These are phyloP conservation scores for Montipora efflorescens DNA, from an alignment of 64 coral and sea anemone genomes.

Conservation along the genomic window DNA sequence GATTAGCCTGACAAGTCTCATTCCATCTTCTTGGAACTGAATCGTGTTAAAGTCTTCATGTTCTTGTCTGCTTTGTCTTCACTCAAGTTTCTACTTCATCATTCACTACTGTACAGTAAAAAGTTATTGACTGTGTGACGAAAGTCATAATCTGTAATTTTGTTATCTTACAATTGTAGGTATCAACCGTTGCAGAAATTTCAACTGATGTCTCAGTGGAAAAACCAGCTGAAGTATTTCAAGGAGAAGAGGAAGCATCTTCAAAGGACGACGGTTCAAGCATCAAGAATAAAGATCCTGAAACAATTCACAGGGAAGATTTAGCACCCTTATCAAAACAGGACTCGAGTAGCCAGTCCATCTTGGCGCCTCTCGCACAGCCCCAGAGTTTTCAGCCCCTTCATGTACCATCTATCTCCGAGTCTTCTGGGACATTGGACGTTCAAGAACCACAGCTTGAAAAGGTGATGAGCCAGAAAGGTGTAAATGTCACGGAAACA, in stretches of 20 bases:
- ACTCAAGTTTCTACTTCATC: no score
- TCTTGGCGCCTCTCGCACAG: conserved; percentile 20
- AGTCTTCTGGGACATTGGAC: not conserved
- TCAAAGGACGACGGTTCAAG: not conserved
- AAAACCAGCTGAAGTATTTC: not conserved
- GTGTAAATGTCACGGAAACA: not conserved
- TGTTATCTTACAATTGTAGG: not conserved
- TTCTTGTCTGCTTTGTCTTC: no score
- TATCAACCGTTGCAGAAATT: not conserved
- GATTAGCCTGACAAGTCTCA: no score
- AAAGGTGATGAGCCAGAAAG: not conserved
- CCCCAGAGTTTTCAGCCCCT: not conserved
- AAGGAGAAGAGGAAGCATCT: conserved; percentile 1
- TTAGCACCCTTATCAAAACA: conserved; percentile 28
- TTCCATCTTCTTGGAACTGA: no score
- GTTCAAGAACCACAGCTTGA: not conserved
- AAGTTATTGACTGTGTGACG: no score
- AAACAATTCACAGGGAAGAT: conserved; percentile 9
- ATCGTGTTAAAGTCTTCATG: no score
- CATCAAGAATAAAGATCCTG: not conserved
- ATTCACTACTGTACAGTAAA: no score
- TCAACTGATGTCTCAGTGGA: not conserved
- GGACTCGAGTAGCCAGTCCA: conserved; percentile 58
- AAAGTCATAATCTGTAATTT: no score
- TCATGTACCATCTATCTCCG: not conserved